Conservation (phyloP, 2,888 invertebrate genomes). For the Ophonus ardosiacus region DNA sequence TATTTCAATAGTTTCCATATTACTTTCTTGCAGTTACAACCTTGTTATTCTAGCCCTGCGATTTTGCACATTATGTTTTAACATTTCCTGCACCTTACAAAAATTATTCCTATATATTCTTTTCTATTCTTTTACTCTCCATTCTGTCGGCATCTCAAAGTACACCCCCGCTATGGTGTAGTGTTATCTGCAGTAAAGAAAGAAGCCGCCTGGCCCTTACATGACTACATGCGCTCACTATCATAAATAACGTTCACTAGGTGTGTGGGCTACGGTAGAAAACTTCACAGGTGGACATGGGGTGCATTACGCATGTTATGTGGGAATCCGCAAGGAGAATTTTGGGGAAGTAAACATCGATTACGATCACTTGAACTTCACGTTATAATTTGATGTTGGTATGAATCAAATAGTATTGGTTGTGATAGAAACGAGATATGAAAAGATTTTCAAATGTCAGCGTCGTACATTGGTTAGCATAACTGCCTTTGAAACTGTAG, state of each 20-base stretch:
- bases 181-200: background rate
- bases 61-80: too few relatives aligned
- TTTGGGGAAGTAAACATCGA: background rate
- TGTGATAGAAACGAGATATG: too few relatives aligned
- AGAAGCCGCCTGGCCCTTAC: background rate
- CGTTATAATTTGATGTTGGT: too few relatives aligned
- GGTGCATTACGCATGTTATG: background rate
- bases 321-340: background rate
- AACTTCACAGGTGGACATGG: background rate
- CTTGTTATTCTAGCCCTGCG: too few relatives aligned
- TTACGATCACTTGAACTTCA: too few relatives aligned
- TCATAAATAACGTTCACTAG: background rate
- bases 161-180: background rate
- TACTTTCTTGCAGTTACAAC: too few relatives aligned
- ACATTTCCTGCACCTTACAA: too few relatives aligned
- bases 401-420: too few relatives aligned
- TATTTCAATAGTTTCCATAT: too few relatives aligned
- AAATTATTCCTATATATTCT: background rate
- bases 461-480: too few relatives aligned
- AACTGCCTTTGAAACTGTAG: too few relatives aligned
- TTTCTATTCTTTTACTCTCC: background rate
- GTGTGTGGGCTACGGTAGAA: background rate
- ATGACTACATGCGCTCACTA: background rate
- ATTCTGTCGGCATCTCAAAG: background rate
- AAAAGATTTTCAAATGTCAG: too few relatives aligned